Evolutionary conservation across 2,797 vertebrate genomes (phyloP), one percentile per base, ranked within the genome.

Genomic region (Pteronotus mesoamericanus): DNA sequence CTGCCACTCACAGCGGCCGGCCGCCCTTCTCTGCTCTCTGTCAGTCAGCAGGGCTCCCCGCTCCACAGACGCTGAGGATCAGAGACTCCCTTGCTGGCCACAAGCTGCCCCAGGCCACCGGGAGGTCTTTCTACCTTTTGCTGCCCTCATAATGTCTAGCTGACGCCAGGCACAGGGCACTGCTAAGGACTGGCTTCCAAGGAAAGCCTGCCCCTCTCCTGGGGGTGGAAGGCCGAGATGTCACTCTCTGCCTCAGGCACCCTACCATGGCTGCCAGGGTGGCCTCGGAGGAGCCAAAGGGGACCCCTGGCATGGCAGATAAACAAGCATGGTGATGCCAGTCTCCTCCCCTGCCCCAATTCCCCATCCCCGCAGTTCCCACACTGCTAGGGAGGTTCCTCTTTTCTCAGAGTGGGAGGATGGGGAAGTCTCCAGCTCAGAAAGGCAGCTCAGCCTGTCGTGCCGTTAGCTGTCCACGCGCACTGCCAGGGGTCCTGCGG

Each of bases 1-100:
- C 8, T 18, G 22, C 32, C 75, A 83, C 59, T 46, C 42, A 19
- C 0, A 0, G 44, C 0, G 19, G 19, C 37, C 39, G 8, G 10
- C 37, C 46, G 16, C 26, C 48, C 26, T 39, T n/a, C 53, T 57
- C 21, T 37, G 53, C 59, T 32, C 29, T 15, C 32, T 9, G 37
- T 77, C 24, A 0, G 0, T 64, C 14, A 48, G 55, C 26, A 37
- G 2, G 26, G 71, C 53, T 24, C 64, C 32, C 2, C 0, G 2
- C 5, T 32, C 16, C 57, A 79, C 9, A 15, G 3, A 18, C 11
- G 22, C 53, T 6, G 2, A 57, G 16, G 51, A 5, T 8, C 0
- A 12, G 37, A 61, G 39, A 64, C 44, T 24, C 57, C 14, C 12
- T 2, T 0, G 7, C 18, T 15, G 9, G 59, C 37, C n/a, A 48